Evolutionary conservation across 64 coral and sea anemone genomes (phyloP).

Genomic region (Montipora cactus): DNA sequence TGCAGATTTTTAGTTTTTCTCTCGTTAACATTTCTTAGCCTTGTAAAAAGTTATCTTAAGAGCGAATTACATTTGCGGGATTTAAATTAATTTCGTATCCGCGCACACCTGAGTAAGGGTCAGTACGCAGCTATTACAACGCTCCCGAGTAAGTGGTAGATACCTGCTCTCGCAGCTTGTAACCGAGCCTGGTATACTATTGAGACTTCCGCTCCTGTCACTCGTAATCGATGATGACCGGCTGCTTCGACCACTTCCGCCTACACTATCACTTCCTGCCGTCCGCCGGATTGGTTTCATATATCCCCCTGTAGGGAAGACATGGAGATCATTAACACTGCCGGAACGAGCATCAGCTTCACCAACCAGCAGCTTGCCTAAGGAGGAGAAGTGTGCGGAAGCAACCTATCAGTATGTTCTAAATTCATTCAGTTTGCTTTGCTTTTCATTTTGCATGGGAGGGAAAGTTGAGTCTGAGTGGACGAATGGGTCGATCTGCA

Average conservation of each 20-base stretch:
- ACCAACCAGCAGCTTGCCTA: conserved; percentile 57
- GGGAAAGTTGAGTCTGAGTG: too few relatives aligned
- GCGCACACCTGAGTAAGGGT: too few relatives aligned
- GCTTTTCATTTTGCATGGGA: too few relatives aligned
- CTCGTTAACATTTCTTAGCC: too few relatives aligned
- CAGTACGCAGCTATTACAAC: too few relatives aligned
- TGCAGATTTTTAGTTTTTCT: too few relatives aligned
- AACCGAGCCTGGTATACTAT: conserved; percentile 93
- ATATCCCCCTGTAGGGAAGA: conserved; percentile 90
- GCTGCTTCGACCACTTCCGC: conserved; percentile 88
- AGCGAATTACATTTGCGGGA: too few relatives aligned
- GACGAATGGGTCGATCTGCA: too few relatives aligned
- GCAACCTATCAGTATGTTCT: not conserved
- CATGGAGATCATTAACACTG: conserved; percentile 98
- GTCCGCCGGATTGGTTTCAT: conserved; percentile 74
- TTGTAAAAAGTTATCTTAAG: too few relatives aligned
- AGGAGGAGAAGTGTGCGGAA: not conserved
- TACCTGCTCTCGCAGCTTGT: conserved; percentile 95
- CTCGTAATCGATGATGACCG: conserved; percentile 90
- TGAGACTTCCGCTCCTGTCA: conserved; percentile 95
- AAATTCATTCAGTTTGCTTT: too few relatives aligned
- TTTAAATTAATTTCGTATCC: too few relatives aligned
- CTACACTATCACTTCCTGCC: conserved; percentile 69
- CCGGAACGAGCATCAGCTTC: conserved; percentile 67
- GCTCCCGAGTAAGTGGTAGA: not conserved